Evolutionary conservation across 2,797 vertebrate species (phyloP).

Genomic region (Vireo griseus): DNA sequence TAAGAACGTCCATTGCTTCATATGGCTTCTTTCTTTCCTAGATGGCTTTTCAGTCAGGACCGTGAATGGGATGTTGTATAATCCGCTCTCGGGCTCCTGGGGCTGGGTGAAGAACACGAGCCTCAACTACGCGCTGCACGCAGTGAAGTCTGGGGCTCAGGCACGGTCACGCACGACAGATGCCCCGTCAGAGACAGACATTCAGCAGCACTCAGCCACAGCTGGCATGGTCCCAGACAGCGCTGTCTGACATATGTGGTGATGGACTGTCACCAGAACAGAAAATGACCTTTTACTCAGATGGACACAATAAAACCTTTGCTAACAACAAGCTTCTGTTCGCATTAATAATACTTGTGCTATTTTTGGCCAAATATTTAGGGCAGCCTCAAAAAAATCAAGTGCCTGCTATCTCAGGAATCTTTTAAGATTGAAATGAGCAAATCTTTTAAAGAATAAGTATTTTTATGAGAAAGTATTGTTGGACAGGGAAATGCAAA

Average conservation of each 20-base stretch:
- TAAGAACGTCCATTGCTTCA: background rate
- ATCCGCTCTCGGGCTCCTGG: constrained; percentile 85
- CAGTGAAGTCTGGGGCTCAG: constrained; percentile 73
- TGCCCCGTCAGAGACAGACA: background rate
- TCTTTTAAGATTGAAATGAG: background rate
- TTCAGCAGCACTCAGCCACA: background rate
- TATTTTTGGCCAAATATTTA: background rate
- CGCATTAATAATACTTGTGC: background rate
- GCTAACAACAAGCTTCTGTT: background rate
- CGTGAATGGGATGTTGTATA: constrained; percentile 90
- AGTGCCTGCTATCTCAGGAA: background rate
- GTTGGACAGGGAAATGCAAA: background rate
- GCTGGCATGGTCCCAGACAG: background rate
- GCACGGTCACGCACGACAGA: background rate
- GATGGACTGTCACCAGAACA: background rate
- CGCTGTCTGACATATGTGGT: background rate
- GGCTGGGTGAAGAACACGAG: constrained; percentile 83
- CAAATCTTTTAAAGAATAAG: background rate
- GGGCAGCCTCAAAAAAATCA: background rate
- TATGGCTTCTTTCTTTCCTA: constrained; percentile 55
- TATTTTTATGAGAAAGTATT: background rate
- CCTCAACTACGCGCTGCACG: constrained; percentile 91
- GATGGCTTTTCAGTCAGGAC: constrained; percentile 85
- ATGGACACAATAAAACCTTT: constrained; percentile 11
- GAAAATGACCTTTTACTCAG: background rate